Conservation (phyloP, 2,888 invertebrate genomes). For the Calameuta filiformis region DNA sequence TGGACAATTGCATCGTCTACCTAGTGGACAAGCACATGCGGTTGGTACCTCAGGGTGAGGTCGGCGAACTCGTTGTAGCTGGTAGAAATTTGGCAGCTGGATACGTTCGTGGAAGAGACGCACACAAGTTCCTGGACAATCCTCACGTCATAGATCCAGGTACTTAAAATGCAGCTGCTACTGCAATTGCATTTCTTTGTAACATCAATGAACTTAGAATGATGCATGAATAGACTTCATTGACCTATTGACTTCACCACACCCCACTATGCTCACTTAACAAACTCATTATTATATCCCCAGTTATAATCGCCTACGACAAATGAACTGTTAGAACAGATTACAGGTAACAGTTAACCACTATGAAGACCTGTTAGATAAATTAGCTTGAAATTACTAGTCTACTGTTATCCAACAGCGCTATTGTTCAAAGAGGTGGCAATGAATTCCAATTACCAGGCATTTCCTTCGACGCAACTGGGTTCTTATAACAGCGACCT, state of each 20-base stretch:
- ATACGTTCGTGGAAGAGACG: constrained; percentile 81
- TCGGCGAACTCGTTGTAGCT: constrained; percentile 86
- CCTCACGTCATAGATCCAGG: constrained; percentile 76
- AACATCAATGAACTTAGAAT: neutral
- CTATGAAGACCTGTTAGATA: neutral
- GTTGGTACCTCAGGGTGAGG: constrained; percentile 77
- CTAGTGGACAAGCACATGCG: constrained; percentile 80
- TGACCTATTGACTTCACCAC: constrained; percentile 6
- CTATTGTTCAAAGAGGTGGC: neutral
- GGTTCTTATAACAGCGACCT: neutral
- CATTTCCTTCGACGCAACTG: neutral
- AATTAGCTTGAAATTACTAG: neutral
- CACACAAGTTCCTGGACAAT: constrained; percentile 81
- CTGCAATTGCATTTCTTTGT: neutral
- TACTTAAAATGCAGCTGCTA: constrained; percentile 38
- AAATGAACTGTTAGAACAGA: neutral
- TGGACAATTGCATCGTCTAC: constrained; percentile 85
- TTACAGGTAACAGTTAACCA: neutral
- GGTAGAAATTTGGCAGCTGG: constrained; percentile 84
- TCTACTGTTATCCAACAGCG: neutral
- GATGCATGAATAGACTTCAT: constrained; percentile 1
- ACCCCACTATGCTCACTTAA: neutral
- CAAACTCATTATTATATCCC: neutral
- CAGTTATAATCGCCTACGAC: neutral
- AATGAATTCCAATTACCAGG: neutral